Base-by-base conservation (phyloP, 2,888 invertebrate genomes). In the Ditula angustiorana region DNA sequence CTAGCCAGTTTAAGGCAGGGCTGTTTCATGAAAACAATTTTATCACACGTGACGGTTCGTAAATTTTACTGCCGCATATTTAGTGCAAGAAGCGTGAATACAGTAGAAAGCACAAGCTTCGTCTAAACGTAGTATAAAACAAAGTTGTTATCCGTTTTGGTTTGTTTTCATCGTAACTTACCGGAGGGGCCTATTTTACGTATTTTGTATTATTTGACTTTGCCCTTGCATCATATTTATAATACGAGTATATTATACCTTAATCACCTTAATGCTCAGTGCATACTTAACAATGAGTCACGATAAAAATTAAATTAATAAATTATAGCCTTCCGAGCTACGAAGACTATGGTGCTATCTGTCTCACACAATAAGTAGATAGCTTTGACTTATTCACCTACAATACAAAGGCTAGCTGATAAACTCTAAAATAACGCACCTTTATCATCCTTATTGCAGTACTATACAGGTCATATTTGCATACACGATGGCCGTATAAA, bases 1-100 rank as follows among this genome's bases (percentile, higher is more conserved):
- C 75, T 16, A n/a, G 11, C 52, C 46, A 26, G 47, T 47, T 28
- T 47, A 55, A 44, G 21, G 23, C 2, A 28, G 16, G 21, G n/a
- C 26, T 19, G 28, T 53, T 35, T 35, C 35, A 46, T 46, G n/a
- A 37, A 33, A 50, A 35, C 49, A 26, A 11, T 52, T 61, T 53
- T 61, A 28, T 41, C 41, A 30, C 21, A 19, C 19, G 19, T 28
- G 13, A n/a, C 11, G 23, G 1, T 46, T 11, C 46, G n/a, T 46
- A 21, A 23, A 46, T 46, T 46, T n/a, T 11, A 19, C 2, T 11
- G 44, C 23, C n/a, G 19, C 19, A 3, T 41, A 0, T 19, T 41
- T 41, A 41, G 19, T 10, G 19, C 19, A 10, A 1, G 7, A 16
- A n/a, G n/a, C n/a, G 4, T n/a, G 33, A 10, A 11, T 10, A 30